phyloP scores from a whole-genome alignment of 2,888 invertebrate genomes.

The Tubulanus polymorphus region DNA sequence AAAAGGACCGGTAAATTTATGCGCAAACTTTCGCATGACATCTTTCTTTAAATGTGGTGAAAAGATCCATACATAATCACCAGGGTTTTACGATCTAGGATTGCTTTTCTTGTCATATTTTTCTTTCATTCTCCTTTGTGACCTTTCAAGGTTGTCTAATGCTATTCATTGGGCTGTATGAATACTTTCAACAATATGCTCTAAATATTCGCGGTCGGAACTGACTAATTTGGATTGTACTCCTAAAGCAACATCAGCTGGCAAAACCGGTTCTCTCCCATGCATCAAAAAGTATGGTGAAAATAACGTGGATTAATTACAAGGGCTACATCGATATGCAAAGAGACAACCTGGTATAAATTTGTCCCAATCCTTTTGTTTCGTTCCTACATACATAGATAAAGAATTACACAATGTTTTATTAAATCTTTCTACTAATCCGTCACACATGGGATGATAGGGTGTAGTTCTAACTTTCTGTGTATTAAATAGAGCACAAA shows the following conservation, averaged over 20 bases:
- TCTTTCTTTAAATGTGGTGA: slow-evolving; percentile 6
- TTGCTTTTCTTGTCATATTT: slow-evolving; percentile 8
- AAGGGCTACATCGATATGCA: background rate
- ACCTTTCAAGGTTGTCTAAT: background rate
- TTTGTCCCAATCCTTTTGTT: background rate
- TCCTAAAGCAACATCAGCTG: background rate
- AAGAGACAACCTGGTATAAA: background rate
- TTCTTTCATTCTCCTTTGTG: slow-evolving; percentile 7
- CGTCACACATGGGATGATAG: background rate
- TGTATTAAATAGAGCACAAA: background rate
- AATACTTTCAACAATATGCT: background rate
- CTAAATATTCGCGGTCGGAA: background rate
- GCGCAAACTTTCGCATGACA: slow-evolving; percentile 5
- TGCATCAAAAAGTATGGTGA: background rate
- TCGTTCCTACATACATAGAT: background rate
- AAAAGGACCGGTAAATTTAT: slow-evolving; percentile 13
- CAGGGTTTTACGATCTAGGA: slow-evolving; percentile 5
- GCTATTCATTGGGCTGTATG: background rate
- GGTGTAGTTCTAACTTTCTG: background rate
- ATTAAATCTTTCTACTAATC: background rate
- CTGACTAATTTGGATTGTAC: background rate
- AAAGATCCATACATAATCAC: slow-evolving; percentile 10
- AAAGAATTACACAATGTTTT: background rate
- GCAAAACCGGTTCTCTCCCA: background rate
- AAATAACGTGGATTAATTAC: background rate